These are phyloP conservation scores for Riptortus pedestris DNA, from an alignment of 1,140 invertebrate genomes.

Conservation along the genomic window DNA sequence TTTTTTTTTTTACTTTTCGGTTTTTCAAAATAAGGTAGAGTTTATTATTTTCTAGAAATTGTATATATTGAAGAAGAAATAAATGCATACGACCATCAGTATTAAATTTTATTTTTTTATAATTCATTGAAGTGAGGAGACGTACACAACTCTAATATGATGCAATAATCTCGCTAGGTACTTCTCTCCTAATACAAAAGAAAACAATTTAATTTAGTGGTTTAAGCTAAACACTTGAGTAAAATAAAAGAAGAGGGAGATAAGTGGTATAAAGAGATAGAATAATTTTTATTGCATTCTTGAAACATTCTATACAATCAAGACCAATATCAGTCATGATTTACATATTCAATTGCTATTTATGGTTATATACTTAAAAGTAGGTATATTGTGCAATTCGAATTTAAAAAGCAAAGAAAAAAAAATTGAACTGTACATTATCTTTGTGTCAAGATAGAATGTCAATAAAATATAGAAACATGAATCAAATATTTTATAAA, in stretches of 20 bases:
- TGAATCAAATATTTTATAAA: conserved; percentile 2
- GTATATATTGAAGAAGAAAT: no score
- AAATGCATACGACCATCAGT: no score
- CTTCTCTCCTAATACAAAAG: no score
- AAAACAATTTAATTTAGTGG: no score
- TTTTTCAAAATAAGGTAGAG: no score
- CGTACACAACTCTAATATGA: no score
- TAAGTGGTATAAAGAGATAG: conserved; percentile 29
- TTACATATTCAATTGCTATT: conserved; percentile 27
- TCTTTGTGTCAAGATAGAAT: conserved; percentile 15
- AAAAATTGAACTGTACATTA: conserved; percentile 9
- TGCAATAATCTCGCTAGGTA: no score
- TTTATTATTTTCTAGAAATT: no score
- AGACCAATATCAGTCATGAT: conserved; percentile 29
- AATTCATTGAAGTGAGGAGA: no score
- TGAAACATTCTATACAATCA: conserved; percentile 31
- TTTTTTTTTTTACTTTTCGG: no score
- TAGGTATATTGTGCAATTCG: conserved; percentile 25
- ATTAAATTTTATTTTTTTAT: no score
- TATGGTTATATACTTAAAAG: conserved; percentile 26
- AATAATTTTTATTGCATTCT: conserved; percentile 33
- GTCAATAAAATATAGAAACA: conserved; percentile 13
- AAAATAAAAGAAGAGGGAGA: neutral
- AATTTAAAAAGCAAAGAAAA: conserved; percentile 20
- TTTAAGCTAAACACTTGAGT: no score